Evolutionary conservation across 2,797 vertebrate genomes (phyloP).

Genomic region (Sylvilagus floridanus): DNA sequence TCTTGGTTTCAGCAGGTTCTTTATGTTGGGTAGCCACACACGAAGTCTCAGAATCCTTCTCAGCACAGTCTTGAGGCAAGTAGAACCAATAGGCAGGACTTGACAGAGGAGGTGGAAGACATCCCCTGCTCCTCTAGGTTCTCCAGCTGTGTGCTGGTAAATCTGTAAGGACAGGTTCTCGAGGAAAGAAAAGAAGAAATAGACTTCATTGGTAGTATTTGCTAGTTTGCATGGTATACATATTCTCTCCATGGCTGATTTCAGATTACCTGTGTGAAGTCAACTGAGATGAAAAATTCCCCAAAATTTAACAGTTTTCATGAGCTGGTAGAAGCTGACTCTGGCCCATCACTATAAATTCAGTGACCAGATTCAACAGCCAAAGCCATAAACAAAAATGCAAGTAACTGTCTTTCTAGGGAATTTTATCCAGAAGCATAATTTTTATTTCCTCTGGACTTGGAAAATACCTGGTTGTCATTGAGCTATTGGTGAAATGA

Average conservation of each 20-base stretch:
- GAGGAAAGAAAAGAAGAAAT: background rate
- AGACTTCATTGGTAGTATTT: background rate
- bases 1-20: background rate
- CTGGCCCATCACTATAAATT: background rate
- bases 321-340: background rate
- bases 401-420: constrained; percentile 12
- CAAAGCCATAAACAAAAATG: constrained; percentile 9
- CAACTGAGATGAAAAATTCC: constrained; percentile 2
- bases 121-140: background rate
- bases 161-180: constrained; percentile 4
- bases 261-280: background rate
- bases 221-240: background rate
- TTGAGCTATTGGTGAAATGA: background rate
- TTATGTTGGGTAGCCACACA: background rate
- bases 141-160: background rate
- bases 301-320: constrained; percentile 38
- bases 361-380: background rate
- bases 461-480: background rate
- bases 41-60: background rate
- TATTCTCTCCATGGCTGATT: background rate
- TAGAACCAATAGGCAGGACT: background rate
- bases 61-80: background rate
- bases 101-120: background rate
- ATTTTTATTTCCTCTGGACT: constrained; percentile 31
- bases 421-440: background rate